phyloP scores from a whole-genome alignment of 2,888 invertebrate genomes.

The Halictus ligatus region DNA sequence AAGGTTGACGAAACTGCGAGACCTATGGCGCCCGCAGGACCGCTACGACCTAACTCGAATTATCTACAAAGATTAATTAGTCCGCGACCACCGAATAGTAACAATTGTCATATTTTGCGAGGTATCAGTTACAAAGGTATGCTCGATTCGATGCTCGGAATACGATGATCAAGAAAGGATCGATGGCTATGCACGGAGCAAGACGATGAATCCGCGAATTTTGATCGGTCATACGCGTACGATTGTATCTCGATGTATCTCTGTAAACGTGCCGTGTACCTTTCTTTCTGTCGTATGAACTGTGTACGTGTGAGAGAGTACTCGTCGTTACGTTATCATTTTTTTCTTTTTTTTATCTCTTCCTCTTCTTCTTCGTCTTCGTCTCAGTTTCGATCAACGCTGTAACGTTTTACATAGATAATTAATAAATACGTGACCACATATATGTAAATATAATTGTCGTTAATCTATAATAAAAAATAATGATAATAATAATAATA shows the following conservation, averaged over 20 bases:
- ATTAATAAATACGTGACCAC: slow-evolving; percentile 75
- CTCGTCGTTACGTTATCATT: background rate
- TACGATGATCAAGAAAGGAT: slow-evolving; percentile 53
- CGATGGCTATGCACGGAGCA: slow-evolving; percentile 34
- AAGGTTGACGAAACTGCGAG: slow-evolving; percentile 36
- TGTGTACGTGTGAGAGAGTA: slow-evolving; percentile 11
- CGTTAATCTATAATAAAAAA: slow-evolving; percentile 76
- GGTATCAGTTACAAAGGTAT: slow-evolving; percentile 69
- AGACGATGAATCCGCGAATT: slow-evolving; percentile 42
- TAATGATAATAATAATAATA: slow-evolving; percentile 77
- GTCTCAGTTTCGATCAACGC: slow-evolving; percentile 62
- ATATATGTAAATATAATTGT: slow-evolving; percentile 78
- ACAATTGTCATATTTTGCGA: slow-evolving; percentile 75
- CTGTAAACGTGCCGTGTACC: slow-evolving; percentile 18
- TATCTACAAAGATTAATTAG: slow-evolving; percentile 55
- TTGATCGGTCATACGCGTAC: slow-evolving; percentile 7
- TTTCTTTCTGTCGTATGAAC: background rate
- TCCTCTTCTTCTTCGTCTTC: background rate
- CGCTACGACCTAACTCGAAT: slow-evolving; percentile 45
- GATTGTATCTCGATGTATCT: background rate
- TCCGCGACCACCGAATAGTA: slow-evolving; percentile 48
- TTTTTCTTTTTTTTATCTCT: background rate
- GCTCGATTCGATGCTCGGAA: slow-evolving; percentile 31
- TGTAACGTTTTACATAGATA: slow-evolving; percentile 72
- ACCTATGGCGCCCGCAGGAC: slow-evolving; percentile 31